These are phyloP conservation scores for Burhinus oedicnemus DNA, from an alignment of 2,113 vertebrate species.

Conservation along the genomic window DNA sequence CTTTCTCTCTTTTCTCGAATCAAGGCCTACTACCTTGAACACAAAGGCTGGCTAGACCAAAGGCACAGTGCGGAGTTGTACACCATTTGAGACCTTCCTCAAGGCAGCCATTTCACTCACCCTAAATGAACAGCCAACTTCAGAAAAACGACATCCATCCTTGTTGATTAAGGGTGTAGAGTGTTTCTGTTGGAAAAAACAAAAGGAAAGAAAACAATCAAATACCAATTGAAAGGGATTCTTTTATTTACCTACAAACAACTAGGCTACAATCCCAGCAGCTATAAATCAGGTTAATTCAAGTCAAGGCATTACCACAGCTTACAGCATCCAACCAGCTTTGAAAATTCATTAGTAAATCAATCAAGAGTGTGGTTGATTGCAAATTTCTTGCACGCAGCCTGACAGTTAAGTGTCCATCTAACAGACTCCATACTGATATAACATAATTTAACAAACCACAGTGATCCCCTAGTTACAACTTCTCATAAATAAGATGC, in stretches of 20 bases:
- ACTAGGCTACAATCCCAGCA: neutral
- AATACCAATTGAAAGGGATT: neutral
- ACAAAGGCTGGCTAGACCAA: neutral
- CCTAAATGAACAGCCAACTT: conserved; percentile 80
- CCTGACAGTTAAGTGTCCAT: neutral
- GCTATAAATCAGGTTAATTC: neutral
- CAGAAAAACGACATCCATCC: conserved; percentile 75
- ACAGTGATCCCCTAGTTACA: neutral
- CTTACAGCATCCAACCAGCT: neutral
- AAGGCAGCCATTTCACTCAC: conserved; percentile 45
- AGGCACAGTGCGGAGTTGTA: neutral
- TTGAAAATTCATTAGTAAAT: neutral
- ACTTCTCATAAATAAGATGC: neutral
- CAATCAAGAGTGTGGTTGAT: neutral
- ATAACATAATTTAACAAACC: neutral
- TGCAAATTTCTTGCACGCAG: neutral
- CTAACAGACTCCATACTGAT: neutral
- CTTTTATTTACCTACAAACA: neutral
- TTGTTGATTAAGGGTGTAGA: neutral
- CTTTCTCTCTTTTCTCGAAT: neutral
- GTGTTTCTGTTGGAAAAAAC: conserved; percentile 54
- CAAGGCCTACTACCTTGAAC: neutral
- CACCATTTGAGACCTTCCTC: neutral
- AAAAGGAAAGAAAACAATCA: neutral
- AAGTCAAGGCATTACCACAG: neutral